A percentile compares a stretch with the other conserved stretches of the same genome.
These are phyloP conservation scores for Acipenser ruthenus DNA, from an alignment of 2,797 vertebrate genomes.

Conservation along the genomic window DNA sequence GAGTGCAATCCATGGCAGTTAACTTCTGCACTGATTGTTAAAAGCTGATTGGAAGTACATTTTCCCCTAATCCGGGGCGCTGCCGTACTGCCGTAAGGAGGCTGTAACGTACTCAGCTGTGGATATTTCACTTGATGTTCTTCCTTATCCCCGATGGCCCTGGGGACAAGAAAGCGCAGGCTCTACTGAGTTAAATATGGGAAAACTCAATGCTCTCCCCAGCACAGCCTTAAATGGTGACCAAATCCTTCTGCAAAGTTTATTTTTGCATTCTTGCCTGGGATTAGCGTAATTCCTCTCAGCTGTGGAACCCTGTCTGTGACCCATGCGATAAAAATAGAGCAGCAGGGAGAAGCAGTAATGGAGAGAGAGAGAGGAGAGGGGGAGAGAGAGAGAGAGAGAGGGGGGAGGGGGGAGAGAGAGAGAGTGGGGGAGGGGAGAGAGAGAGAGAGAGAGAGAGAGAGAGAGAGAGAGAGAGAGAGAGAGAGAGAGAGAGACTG, in stretches of 20 bases:
- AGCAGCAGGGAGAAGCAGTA: conserved; percentile 14
- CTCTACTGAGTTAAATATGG: not conserved
- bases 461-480: too few relatives aligned
- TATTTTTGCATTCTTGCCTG: conserved; percentile 45
- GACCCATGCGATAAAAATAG: conserved; percentile 44
- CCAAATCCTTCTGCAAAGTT: conserved; percentile 34
- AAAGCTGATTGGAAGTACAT: too few relatives aligned
- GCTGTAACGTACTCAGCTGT: too few relatives aligned
- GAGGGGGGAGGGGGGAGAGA: too few relatives aligned
- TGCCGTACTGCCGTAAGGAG: too few relatives aligned
- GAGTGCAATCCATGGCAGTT: too few relatives aligned
- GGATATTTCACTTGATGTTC: too few relatives aligned
- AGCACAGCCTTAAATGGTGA: conserved; percentile 47
- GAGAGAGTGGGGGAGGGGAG: too few relatives aligned
- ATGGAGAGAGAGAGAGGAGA: conserved; percentile 14
- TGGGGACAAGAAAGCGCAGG: not conserved
- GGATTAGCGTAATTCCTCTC: conserved; percentile 47
- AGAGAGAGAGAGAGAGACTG: too few relatives aligned
- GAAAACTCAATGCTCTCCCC: conserved; percentile 2
- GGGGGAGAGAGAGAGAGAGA: not conserved
- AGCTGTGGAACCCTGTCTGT: conserved; percentile 35
- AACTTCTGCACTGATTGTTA: too few relatives aligned
- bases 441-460: too few relatives aligned
- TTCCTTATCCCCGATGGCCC: not conserved
- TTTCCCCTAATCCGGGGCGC: too few relatives aligned